Base-by-base conservation (phyloP, 1,140 invertebrate genomes). In the Akabosia matsudoensis region DNA sequence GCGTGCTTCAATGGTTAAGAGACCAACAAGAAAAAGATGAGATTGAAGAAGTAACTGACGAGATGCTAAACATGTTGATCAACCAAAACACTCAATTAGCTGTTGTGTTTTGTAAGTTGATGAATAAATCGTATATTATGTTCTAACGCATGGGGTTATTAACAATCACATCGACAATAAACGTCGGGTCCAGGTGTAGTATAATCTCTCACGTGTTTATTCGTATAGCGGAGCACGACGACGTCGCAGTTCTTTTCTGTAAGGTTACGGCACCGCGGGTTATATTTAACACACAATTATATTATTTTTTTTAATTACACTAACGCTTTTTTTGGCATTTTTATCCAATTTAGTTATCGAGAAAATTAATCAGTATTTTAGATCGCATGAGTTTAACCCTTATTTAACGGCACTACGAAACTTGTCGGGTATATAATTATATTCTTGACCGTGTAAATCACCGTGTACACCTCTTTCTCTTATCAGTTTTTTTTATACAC, bases 41-140 rank as follows among this genome's bases (percentile, higher is more conserved):
- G 86, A 97, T 97, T 82, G 95, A 97, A 87, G 93, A 96, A 82
- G 91, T 97, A 51, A 96, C 94, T 33, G 92, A 96, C 84, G 94
- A 96, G 87, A 96, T 97, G 94, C 87, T 97, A 61, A 93, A 96
- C 83, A 90, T 95, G 83, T 90, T 97, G 74, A 92, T 97, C 81
- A 90, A 91, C 74, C 95, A 94, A 87, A 93, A 93, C 89, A 90
- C 90, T 0, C 90, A 93, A 83, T 92, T 96, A 79, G 93, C 93
- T 74, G 94, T 95, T 74, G 86, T 95, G 76, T 95, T 95, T 85
- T 95, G 93, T 95, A 88, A 92, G 91, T 72, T 31, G 4, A 56
- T 10, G 18, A 45, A 45, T n/a, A n/a, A n/a, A n/a, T n/a, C n/a
- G n/a, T n/a, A n/a, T n/a, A n/a, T n/a, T n/a, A n/a, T n/a, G n/a